Conservation (phyloP, 2,113 vertebrate genomes). For the rat (Rattus norvegicus) region DNA sequence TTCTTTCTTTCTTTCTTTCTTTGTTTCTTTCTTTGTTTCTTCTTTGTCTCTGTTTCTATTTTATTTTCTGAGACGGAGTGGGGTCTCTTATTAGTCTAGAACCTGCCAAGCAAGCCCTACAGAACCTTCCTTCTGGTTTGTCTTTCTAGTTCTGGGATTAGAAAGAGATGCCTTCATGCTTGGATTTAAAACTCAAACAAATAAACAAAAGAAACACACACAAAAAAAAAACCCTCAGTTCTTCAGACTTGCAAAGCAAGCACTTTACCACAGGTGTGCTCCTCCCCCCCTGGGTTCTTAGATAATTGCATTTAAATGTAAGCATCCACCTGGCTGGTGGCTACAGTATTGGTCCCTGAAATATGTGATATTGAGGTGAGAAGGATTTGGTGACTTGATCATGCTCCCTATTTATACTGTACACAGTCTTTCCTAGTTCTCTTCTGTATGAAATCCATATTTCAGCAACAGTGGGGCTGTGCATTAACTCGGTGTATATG, state of each 20-base stretch:
- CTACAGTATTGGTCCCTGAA: neutral
- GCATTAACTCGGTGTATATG: conserved; percentile 33
- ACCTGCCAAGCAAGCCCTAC: neutral
- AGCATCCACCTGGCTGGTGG: neutral
- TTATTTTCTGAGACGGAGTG: neutral
- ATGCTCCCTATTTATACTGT: neutral
- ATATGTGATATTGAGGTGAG: neutral
- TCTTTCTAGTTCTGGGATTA: neutral
- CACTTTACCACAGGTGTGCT: neutral
- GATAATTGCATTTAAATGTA: neutral
- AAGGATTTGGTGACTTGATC: neutral
- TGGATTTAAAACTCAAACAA: neutral
- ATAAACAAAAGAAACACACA: neutral
- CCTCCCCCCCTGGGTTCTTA: neutral
- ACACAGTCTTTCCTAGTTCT: conserved; percentile 1
- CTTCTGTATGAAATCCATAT: conserved; percentile 3
- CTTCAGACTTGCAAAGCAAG: neutral
- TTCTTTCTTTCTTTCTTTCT: too few species aligned
- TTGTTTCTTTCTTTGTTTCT: neutral
- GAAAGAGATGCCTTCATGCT: neutral
- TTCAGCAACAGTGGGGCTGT: neutral
- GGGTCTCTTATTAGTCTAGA: neutral
- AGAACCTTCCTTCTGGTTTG: neutral
- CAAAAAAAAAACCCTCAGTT: neutral
- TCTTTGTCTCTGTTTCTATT: too few species aligned